Evolutionary conservation across 2,113 vertebrate genomes (phyloP), one percentile per base, ranked within the genome.

Genomic region (Meriones unguiculatus): DNA sequence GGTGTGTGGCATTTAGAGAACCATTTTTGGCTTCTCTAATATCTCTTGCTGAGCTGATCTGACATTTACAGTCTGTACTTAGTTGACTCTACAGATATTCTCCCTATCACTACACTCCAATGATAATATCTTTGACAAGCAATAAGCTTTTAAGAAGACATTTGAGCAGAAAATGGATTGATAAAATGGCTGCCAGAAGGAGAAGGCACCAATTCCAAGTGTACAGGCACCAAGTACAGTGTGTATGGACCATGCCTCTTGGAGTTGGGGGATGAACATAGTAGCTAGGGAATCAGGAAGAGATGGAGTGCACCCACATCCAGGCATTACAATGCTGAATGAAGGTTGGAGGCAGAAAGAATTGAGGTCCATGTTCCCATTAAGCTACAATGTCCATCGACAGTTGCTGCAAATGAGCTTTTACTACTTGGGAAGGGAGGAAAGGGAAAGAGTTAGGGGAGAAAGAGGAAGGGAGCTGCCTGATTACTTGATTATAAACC

Each of bases 201-300:
- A 98, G 98, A 98, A 98, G 98, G 98, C 98, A 98, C 98, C 96
- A 96, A 97, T 98, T 98, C 98, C 98, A 80, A 96, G 89, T 91
- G 96, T 92, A 97, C 97, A 93, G 98, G 98, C 98, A 98, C 98
- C 98, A 98, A 97, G 97, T 84, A 95, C 98, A 98, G 98, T 97
- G 98, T 15, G 98, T 97, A 97, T 95, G 98, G 98, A 97, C 97
- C 97, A 96, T 97, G n/a, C 97, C 98, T 98, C 97, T 0, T 64
- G 87, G 97, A 94, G 96, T 0, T 94, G 97, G 97, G 97, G 96
- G 97, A 97, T 91, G 94, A 41, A 57, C 15, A 93, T 87, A n/a
- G 96, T 97, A 97, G 72, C 0, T 32, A 62, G 28, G 57, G 22
- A 57, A 5, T 46, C 32, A 17, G 41, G 93, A 50, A 20, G 0